These are phyloP conservation scores for Drosophila oshimai DNA, from an alignment of 1,140 invertebrate genomes.

Conservation along the genomic window DNA sequence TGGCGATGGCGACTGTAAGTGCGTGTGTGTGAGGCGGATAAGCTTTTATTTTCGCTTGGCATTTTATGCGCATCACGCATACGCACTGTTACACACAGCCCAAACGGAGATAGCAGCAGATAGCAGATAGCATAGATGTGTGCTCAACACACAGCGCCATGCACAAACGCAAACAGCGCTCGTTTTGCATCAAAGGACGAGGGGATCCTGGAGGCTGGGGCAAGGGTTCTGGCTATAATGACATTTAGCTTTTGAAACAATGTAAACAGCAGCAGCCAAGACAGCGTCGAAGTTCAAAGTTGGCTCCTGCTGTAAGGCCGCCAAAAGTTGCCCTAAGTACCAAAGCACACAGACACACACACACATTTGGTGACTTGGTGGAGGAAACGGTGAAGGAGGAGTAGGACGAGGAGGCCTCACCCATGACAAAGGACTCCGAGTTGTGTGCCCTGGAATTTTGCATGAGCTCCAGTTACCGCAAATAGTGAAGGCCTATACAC, in stretches of 20 bases:
- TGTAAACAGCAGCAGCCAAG: slow-evolving; percentile 63
- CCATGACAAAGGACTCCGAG: slow-evolving; percentile 28
- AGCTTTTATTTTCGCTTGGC: slow-evolving; percentile 77
- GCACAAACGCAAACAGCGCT: slow-evolving; percentile 66
- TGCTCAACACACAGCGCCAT: slow-evolving; percentile 41
- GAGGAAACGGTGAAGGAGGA: not conserved
- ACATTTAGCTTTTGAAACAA: slow-evolving; percentile 80
- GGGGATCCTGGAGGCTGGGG: not conserved
- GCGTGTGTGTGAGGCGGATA: slow-evolving; percentile 10
- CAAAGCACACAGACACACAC: slow-evolving; percentile 37
- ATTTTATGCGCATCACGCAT: slow-evolving; percentile 80
- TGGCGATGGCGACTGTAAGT: not conserved
- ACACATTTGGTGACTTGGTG: too few relatives aligned
- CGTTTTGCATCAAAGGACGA: slow-evolving; percentile 61
- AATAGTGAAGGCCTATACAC: slow-evolving; percentile 46
- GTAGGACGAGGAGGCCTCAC: not conserved
- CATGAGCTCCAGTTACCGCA: slow-evolving; percentile 71
- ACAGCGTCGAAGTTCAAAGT: slow-evolving; percentile 73
- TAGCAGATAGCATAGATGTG: slow-evolving; percentile 49
- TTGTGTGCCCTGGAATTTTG: slow-evolving; percentile 69
- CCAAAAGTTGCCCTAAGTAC: slow-evolving; percentile 70
- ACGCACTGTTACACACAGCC: slow-evolving; percentile 70
- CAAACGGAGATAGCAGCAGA: slow-evolving; percentile 41
- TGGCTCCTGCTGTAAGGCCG: slow-evolving; percentile 62
- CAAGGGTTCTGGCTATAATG: slow-evolving; percentile 64